Evolutionary conservation across 2,888 invertebrate species (phyloP).

Genomic region (Stenolophus ochropezus): DNA sequence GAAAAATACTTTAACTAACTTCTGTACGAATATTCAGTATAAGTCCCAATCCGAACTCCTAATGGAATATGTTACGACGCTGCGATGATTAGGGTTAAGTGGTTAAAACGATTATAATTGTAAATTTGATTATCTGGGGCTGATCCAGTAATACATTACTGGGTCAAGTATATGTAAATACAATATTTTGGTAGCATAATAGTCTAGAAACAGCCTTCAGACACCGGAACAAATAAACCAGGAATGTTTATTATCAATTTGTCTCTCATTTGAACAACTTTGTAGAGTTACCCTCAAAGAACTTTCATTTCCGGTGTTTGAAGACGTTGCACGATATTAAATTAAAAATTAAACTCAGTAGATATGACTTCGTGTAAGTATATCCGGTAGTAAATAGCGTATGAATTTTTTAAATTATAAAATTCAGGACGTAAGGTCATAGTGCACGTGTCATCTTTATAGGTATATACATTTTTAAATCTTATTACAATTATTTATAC

Average conservation of each 20-base stretch:
- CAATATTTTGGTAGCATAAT: neutral
- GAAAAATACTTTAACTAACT: no score
- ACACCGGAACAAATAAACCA: neutral
- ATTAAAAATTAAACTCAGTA: neutral
- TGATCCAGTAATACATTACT: neutral
- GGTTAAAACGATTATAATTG: no score
- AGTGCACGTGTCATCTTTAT: no score
- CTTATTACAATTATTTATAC: no score
- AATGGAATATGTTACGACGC: no score
- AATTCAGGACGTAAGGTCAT: no score
- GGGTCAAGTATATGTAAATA: neutral
- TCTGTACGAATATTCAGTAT: no score
- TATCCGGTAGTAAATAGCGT: neutral
- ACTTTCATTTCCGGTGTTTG: neutral
- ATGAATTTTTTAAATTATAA: neutral
- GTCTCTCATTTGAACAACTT: neutral
- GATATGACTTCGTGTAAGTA: neutral
- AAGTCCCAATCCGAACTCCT: no score
- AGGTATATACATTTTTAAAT: no score
- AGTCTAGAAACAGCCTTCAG: neutral
- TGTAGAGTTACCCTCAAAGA: neutral
- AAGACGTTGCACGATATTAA: neutral
- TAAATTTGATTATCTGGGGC: neutral
- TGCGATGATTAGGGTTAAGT: no score
- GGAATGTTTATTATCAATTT: neutral